Percentiles rank a stretch among this genome's conserved stretches.
phyloP scores from a whole-genome alignment of 2,113 vertebrate species.

The Menura novaehollandiae region DNA sequence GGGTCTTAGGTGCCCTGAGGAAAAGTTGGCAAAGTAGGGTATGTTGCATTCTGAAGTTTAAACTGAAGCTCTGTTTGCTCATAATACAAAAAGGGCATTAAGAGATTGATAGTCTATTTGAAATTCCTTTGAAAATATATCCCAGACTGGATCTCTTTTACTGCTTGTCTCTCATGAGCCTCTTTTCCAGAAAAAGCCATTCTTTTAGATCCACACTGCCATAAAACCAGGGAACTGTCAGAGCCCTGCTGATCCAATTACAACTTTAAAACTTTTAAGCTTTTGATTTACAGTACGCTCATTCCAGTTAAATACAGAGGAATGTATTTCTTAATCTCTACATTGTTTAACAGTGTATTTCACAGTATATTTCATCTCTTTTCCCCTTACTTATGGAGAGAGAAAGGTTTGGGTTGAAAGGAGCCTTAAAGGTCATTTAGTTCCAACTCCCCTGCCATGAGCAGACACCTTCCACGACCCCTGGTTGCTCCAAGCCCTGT shows the following conservation, averaged over 20 bases:
- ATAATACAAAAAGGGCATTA: slow-evolving; percentile 20
- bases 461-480: accelerated
- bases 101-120: slow-evolving; percentile 28
- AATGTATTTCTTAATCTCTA: neutral
- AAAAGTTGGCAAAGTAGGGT: neutral
- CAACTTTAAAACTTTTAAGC: slow-evolving; percentile 47
- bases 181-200: neutral
- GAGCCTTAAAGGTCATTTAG: accelerated
- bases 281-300: slow-evolving; percentile 50
- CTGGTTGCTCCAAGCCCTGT: accelerated
- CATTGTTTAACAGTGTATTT: neutral
- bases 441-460: accelerated
- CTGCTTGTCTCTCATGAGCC: slow-evolving; percentile 21
- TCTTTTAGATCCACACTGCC: slow-evolving; percentile 15
- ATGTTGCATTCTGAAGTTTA: neutral
- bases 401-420: neutral
- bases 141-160: slow-evolving; percentile 2
- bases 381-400: neutral
- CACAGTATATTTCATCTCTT: neutral
- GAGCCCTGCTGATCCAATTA: slow-evolving; percentile 50
- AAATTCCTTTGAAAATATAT: slow-evolving; percentile 53
- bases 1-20: neutral
- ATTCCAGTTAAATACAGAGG: slow-evolving; percentile 24
- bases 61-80: slow-evolving; percentile 8
- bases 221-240: slow-evolving; percentile 43